Base-by-base conservation (phyloP, 2,113 vertebrate species). In the Vulpes ferrilata region DNA sequence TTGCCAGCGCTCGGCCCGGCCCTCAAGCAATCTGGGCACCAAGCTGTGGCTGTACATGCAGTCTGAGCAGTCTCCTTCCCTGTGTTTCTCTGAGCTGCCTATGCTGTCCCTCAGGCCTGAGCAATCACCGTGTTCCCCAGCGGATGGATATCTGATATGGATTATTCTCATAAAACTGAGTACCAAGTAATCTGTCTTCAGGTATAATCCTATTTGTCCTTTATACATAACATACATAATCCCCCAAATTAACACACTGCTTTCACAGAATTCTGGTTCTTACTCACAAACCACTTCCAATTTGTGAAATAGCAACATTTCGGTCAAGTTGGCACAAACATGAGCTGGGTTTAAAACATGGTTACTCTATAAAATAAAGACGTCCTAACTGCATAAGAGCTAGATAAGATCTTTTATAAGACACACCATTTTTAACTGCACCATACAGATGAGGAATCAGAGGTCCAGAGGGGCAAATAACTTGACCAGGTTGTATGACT, bases 111-210 rank as follows among this genome's bases (percentile, higher is more conserved):
- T n/a, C 0, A 12, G 81, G 60, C 60, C 11, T 2, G 15, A 3
- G 60, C 3, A 2, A 23, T 35, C 17, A 35, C 5, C 0, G 0
- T 13, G 30, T 27, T 55, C 38, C 32, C 65, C 7, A 4, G 51
- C 11, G 30, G 30, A 10, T 13, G n/a, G 30, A 10, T 20, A n/a
- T 7, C 23, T 5, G 30, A 55, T 35, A 23, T 5, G 4, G 10
- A 15, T 1, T 86, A 30, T 38, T 57, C 80, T 86, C 59, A 64
- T n/a, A 30, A 51, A 69, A 85, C 1, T 19, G 22, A 51, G 64
- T 8, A 48, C 30, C 59, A 55, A 38, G 59, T 30, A 48, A 89
- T 80, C 25, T 25, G 38, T 74, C 64, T 83, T 43, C 60, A 30
- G 65, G 23, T 89, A 11, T 23, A 27, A 51, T 69, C 76, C 82